Base-by-base conservation (phyloP, 2,113 vertebrate genomes). In the Parotia lawesii region DNA sequence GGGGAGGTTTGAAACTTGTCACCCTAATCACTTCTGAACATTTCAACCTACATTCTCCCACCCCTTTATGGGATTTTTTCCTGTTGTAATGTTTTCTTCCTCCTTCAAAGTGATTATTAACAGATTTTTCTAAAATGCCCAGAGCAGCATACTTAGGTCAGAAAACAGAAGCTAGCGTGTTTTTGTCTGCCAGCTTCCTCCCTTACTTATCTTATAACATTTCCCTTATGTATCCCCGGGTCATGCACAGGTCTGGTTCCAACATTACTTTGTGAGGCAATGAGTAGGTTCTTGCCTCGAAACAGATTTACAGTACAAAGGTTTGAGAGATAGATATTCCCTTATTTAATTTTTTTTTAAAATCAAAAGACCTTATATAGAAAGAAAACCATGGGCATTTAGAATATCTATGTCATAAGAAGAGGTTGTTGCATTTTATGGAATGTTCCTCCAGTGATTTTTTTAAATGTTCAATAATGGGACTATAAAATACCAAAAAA, bases 61-160 rank as follows among this genome's bases (percentile, higher is more conserved):
- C 35, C 21, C 8, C 8, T 92, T 73, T 69, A 58, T 58, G 44
- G 54, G 50, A 69, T 42, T 87, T 94, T 89, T 89, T 87, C 45
- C 23, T 40, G 18, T 76, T 83, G 38, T 67, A 83, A 72, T 56
- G 53, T 92, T 96, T 91, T 89, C 75, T 91, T 93, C 51, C 47
- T 90, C 44, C 74, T 85, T 85, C 85, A 73, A 72, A 91, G 85
- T 71, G 69, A 93, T 90, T 91, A 91, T 73, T 91, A 96, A 91
- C 75, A 95, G 79, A 90, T 91, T 95, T 95, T 93, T 95, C 82
- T 96, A 69, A 96, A 95, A 86, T 85, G 75, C 94, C 60, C 82
- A 67, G 67, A 93, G 94, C 89, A 85, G 51, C 85, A 50, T 48
- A 73, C 87, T 71, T 88, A 77, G 82, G 93, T 95, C 85, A 93